Percentiles rank a stretch among this genome's conserved stretches.
Conservation (phyloP, 92 coral and sea anemone genomes). For the Galaxea fascicularis region DNA sequence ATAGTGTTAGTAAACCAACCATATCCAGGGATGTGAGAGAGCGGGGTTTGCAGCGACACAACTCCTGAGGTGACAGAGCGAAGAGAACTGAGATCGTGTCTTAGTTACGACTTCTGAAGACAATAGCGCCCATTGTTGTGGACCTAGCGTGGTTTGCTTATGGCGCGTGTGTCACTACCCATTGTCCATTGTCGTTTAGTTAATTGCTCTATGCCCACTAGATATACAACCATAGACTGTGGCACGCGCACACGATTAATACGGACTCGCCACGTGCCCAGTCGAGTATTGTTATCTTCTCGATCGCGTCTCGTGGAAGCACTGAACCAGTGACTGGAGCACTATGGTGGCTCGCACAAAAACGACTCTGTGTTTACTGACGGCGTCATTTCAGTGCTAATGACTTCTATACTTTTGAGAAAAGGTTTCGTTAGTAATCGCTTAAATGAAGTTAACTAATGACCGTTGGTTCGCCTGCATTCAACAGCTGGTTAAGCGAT, state of each 20-base stretch:
- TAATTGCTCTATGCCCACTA: constrained; percentile 84
- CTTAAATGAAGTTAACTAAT: constrained; percentile 40
- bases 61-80: constrained; percentile 54
- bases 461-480: constrained; percentile 48
- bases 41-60: background rate
- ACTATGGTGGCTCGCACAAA: background rate
- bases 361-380: background rate
- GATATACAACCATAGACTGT: constrained; percentile 66
- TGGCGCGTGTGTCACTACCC: constrained; percentile 77
- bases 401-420: background rate
- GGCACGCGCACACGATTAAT: constrained; percentile 92
- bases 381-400: background rate
- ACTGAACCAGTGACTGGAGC: background rate
- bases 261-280: constrained; percentile 85
- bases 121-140: constrained; percentile 70
- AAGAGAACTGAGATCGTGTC: constrained; percentile 54
- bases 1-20: constrained; percentile 24
- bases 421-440: background rate
- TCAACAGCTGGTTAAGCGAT: constrained; percentile 50
- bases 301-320: constrained; percentile 27
- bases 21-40: constrained; percentile 17
- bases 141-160: constrained; percentile 82
- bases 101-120: constrained; percentile 58
- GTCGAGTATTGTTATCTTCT: constrained; percentile 37
- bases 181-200: constrained; percentile 79